A percentile compares a stretch with the other conserved stretches of the same genome.
Evolutionary conservation across 1,140 invertebrate genomes (phyloP).

Genomic region (Tenebrio molitor): DNA sequence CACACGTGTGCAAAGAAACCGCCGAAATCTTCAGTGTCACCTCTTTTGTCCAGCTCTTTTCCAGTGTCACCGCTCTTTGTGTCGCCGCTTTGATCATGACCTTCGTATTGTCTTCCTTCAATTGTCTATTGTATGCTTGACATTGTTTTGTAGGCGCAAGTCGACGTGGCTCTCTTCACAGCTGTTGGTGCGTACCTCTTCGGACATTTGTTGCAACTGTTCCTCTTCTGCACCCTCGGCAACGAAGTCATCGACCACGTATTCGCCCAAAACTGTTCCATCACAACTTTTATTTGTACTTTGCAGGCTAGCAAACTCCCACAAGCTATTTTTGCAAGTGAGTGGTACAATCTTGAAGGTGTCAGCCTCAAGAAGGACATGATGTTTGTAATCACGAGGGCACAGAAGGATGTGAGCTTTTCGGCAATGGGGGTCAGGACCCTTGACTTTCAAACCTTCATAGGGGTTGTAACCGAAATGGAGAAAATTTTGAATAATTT

Average conservation of each 20-base stretch:
- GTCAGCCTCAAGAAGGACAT: slow-evolving; percentile 34
- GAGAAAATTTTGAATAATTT: not conserved
- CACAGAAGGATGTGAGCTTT: slow-evolving; percentile 23
- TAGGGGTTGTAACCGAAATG: not conserved
- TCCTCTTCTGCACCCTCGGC: slow-evolving; percentile 15
- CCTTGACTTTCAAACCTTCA: slow-evolving; percentile 40
- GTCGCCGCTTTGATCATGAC: slow-evolving; percentile 30
- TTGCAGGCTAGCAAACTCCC: slow-evolving; percentile 39
- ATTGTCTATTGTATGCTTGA: no score
- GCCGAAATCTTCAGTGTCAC: slow-evolving; percentile 28
- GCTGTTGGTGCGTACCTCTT: slow-evolving; percentile 2
- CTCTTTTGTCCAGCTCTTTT: slow-evolving; percentile 11
- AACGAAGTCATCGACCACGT: slow-evolving; percentile 37
- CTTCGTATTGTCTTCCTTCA: slow-evolving; percentile 11
- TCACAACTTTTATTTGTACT: not conserved
- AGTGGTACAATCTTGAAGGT: slow-evolving; percentile 41
- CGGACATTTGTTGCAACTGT: slow-evolving; percentile 35
- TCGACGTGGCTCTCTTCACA: not conserved
- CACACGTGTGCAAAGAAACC: not conserved
- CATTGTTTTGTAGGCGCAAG: slow-evolving; percentile 21
- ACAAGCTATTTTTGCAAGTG: slow-evolving; percentile 20
- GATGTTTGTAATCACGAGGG: slow-evolving; percentile 30
- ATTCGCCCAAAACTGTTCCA: not conserved
- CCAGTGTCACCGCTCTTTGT: slow-evolving; percentile 33
- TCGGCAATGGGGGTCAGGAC: slow-evolving; percentile 19